These are phyloP conservation scores for Allacma fusca DNA, from an alignment of 2,888 invertebrate genomes.

Conservation along the genomic window DNA sequence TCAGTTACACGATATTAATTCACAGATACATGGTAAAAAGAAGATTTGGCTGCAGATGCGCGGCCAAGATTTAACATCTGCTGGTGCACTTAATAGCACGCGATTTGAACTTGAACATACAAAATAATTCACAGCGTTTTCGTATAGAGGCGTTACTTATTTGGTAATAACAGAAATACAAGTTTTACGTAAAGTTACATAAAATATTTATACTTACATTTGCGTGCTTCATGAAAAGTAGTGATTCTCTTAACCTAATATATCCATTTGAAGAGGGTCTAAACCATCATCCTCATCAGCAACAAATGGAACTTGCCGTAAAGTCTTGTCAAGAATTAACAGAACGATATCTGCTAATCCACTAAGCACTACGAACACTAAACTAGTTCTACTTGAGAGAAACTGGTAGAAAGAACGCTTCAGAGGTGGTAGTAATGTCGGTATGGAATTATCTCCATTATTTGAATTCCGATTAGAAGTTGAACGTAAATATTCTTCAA, in stretches of 20 bases:
- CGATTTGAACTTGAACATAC: background rate
- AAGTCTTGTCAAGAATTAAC: slow-evolving; percentile 28
- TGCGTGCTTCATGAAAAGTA: background rate
- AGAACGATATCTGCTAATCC: background rate
- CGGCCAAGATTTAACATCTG: background rate
- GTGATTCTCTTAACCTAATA: background rate
- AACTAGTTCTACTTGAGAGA: slow-evolving; percentile 1
- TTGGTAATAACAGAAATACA: no score
- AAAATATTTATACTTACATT: no score
- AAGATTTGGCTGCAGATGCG: background rate
- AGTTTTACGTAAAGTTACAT: no score
- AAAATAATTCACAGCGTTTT: background rate
- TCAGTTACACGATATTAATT: background rate
- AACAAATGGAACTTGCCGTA: slow-evolving; percentile 33
- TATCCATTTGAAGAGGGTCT: slow-evolving; percentile 5
- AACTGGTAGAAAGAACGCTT: background rate
- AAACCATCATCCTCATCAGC: background rate
- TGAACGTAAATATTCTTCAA: slow-evolving; percentile 53
- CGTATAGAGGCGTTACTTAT: no score
- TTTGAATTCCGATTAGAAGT: background rate
- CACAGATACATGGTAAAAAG: background rate
- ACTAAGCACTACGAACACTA: slow-evolving; percentile 18
- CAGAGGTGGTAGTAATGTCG: background rate
- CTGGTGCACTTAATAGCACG: background rate
- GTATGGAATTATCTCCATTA: background rate